These are phyloP conservation scores for Caloenas nicobarica DNA, from an alignment of 2,113 vertebrate species.

Conservation along the genomic window DNA sequence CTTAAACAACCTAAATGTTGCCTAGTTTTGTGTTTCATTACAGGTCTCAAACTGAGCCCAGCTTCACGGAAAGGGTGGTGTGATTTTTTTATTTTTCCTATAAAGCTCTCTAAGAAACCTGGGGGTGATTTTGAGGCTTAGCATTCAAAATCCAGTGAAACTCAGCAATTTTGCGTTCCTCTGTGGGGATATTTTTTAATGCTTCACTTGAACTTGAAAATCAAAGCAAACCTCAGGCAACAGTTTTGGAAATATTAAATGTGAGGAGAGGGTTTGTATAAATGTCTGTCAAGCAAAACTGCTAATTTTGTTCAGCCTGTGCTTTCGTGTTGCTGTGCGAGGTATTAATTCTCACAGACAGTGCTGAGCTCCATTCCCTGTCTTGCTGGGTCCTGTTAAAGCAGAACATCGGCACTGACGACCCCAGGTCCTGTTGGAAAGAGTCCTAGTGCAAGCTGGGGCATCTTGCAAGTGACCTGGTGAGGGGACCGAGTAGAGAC, in stretches of 20 bases:
- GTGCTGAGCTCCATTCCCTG: background rate
- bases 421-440: background rate
- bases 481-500: accelerated
- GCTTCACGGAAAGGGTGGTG: background rate
- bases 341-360: accelerated
- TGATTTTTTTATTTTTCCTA: no score
- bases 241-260: background rate
- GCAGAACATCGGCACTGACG: accelerated
- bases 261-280: background rate
- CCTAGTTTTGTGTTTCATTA: background rate
- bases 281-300: background rate
- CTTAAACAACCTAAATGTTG: background rate
- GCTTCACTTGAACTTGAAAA: background rate
- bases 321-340: background rate
- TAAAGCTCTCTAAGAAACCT: background rate
- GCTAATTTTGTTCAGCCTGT: background rate
- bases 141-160: background rate
- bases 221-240: background rate
- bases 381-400: background rate
- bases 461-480: accelerated
- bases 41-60: background rate
- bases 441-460: accelerated
- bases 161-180: background rate
- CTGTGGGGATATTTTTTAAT: background rate
- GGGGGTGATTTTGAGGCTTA: background rate